These are phyloP conservation scores for Drosophila tristis DNA, from an alignment of 1,140 invertebrate genomes.

Conservation along the genomic window DNA sequence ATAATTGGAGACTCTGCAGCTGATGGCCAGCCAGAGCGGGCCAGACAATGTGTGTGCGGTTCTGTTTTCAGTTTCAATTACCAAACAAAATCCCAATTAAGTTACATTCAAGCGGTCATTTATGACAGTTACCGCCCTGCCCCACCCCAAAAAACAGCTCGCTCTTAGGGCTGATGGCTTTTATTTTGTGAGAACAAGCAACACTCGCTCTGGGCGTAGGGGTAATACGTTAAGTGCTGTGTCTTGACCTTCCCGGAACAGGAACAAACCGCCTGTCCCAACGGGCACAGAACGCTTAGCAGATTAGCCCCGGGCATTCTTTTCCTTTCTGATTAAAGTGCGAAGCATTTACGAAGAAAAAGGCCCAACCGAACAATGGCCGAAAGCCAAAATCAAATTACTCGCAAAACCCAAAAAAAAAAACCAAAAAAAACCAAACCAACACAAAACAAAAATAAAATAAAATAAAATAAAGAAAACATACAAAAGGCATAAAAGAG, in stretches of 20 bases:
- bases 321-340: conserved; percentile 72
- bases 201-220: conserved; percentile 37
- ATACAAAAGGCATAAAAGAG: conserved; percentile 51
- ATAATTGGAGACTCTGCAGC: conserved; percentile 59
- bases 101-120: conserved; percentile 37
- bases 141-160: not conserved
- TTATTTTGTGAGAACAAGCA: conserved; percentile 2
- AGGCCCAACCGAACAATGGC: conserved; percentile 51
- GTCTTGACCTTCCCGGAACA: conserved; percentile 26
- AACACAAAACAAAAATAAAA: conserved; percentile 37
- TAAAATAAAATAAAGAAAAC: conserved; percentile 51
- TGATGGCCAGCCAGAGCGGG: conserved; percentile 29
- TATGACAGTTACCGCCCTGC: conserved; percentile 3
- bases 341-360: conserved; percentile 59
- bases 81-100: conserved; percentile 55
- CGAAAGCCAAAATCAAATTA: conserved; percentile 74
- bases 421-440: not conserved
- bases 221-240: conserved; percentile 61
- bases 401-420: conserved; percentile 32
- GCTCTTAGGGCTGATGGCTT: not conserved
- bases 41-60: conserved; percentile 18
- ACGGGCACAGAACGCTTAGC: conserved; percentile 58
- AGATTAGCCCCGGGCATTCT: conserved; percentile 59
- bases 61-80: conserved; percentile 54
- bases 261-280: conserved; percentile 39